Evolutionary conservation across 2,888 invertebrate species (phyloP), one percentile per base, ranked within the genome.

Genomic region (Ormyrus thymus): DNA sequence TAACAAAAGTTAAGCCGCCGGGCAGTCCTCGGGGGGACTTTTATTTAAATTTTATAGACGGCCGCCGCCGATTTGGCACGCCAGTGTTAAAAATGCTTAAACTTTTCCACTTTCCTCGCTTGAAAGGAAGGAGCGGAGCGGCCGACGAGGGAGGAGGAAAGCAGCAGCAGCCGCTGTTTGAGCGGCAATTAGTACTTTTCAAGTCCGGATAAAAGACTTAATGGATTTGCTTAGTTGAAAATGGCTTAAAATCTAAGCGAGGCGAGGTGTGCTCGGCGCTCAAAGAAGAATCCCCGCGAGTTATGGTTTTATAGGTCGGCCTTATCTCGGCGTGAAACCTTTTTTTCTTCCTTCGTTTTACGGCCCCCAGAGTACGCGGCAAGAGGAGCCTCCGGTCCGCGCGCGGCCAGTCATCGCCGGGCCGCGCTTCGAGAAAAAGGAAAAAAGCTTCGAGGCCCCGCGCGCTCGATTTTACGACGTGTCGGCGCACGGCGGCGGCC

Each of bases 401-500:
- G n/a, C 43, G 45, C n/a, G 62, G 15, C 64, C 58, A 81, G 78
- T 72, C 78, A 78, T 71, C 76, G 72, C 51, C 59, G 72, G 78
- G 78, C 78, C 66, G 68, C 66, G 62, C 71, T 75, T 75, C 80
- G 53, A 76, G 78, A 81, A 81, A 81, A 81, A 29, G 73, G 78
- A 81, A 81, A 81, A 81, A 29, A 29, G 29, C 29, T 29, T 29
- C 29, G 29, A 0, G 1, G 29, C 29, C 29, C 29, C 66, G 8
- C 51, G 29, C 80, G 82, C 79, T 82, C 82, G 81, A 79, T 81
- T 89, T 90, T 89, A 89, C 87, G 88, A 88, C 87, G 87, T 85
- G 85, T 83, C 86, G 84, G 85, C 84, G 88, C 29, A 29, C 29
- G 29, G 87, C 89, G 89, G 89, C 87, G 85, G 86, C 88, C 88